Conservation (phyloP, 2,888 invertebrate genomes). For the Trachelus stipa region DNA sequence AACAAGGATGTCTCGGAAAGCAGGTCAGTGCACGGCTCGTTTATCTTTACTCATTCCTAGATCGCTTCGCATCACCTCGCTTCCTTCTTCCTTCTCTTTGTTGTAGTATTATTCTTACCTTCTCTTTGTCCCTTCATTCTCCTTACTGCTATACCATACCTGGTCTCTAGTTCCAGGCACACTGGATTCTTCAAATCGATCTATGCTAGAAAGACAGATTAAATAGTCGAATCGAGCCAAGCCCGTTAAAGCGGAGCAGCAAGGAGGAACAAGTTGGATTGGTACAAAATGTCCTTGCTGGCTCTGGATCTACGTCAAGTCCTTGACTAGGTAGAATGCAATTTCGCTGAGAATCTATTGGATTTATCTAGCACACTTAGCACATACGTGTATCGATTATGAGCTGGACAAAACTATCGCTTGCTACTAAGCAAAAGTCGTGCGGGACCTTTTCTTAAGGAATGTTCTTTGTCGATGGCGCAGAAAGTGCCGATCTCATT, state of each 20-base stretch:
- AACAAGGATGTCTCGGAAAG: slow-evolving; percentile 58
- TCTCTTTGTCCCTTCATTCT: neutral
- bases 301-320: neutral
- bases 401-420: slow-evolving; percentile 1
- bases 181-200: neutral
- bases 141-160: neutral
- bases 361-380: neutral
- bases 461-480: slow-evolving; percentile 5
- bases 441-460: slow-evolving; percentile 1
- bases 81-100: neutral
- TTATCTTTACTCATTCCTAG: slow-evolving; percentile 49
- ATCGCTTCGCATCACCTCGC: slow-evolving; percentile 37
- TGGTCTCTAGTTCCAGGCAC: neutral
- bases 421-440: neutral
- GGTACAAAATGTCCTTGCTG: slow-evolving; percentile 4
- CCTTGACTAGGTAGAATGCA: slow-evolving; percentile 3
- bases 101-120: neutral
- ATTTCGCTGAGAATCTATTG: slow-evolving; percentile 2
- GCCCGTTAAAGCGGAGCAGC: neutral
- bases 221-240: neutral
- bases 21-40: slow-evolving; percentile 54
- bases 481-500: slow-evolving; percentile 3
- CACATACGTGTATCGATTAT: neutral
- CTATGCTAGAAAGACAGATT: neutral
- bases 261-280: neutral